Percentiles rank a stretch among this genome's conserved stretches.
Conservation (phyloP, 2,797 vertebrate genomes). For the Megalops cyprinoides region DNA sequence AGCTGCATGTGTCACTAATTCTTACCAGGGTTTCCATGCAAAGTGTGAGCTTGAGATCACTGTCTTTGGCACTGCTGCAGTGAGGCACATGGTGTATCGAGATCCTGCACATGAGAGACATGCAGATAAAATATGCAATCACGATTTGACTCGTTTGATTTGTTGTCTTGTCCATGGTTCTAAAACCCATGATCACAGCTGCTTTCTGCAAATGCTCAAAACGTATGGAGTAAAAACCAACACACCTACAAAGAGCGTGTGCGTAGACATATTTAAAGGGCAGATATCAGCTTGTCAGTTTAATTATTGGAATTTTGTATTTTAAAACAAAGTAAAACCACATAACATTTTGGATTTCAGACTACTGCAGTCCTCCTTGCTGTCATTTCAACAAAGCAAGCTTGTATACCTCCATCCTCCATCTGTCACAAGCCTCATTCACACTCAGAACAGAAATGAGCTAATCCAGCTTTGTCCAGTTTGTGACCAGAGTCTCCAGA, state of each 20-base stretch:
- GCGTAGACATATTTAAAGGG: too few species aligned
- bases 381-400: background rate
- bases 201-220: too few species aligned
- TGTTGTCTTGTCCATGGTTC: too few species aligned
- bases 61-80: constrained; percentile 6
- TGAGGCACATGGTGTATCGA: background rate
- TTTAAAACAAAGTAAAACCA: background rate
- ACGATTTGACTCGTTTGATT: too few species aligned
- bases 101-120: background rate
- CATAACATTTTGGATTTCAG: background rate
- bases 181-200: too few species aligned
- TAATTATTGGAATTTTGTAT: too few species aligned
- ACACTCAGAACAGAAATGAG: background rate
- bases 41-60: background rate
- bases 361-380: background rate
- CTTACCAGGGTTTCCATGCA: constrained; percentile 10
- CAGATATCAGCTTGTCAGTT: too few species aligned
- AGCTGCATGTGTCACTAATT: background rate
- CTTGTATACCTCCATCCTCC: background rate
- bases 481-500: too few species aligned
- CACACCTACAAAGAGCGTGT: too few species aligned
- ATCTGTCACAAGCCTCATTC: background rate
- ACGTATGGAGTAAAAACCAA: too few species aligned
- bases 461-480: too few species aligned
- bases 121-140: background rate